Evolutionary conservation across 2,888 invertebrate genomes (phyloP), one percentile per base, ranked within the genome.

Genomic region (Herminia tarsipennalis): DNA sequence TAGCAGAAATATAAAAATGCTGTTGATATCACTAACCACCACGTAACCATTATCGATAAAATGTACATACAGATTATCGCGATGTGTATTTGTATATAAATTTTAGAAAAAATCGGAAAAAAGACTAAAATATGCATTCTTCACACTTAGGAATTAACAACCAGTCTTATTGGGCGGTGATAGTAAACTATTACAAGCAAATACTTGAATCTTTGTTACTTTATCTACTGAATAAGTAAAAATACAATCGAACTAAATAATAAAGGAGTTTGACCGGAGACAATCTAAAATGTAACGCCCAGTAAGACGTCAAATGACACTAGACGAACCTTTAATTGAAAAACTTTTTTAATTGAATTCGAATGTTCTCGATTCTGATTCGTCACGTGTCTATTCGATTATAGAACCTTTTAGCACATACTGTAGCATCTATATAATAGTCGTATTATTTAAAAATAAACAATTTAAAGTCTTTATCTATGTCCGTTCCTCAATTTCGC

Each of bases 401-500:
- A 35, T 25, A 73, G 66, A 65, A 66, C 66, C 69, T 76, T 65
- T 68, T 74, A 78, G 78, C 76, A 77, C 78, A 61, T 76, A 77
- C 66, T 70, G 71, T 78, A 78, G 78, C 56, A 68, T 73, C 73
- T 76, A 65, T 69, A 58, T 78, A 66, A 78, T 86, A 86, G 81
- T 72, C 68, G 66, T 80, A 81, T 83, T 78, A 76, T 83, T 83
- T 85, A 81, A 77, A 71, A 77, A 74, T 66, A 75, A 73, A 74
- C 72, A 74, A 73, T 78, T 76, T 83, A 80, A 83, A 81, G 61
- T 85, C 87, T 88, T 81, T 76, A 70, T 86, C 88, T 88, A 85
- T 88, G 84, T 90, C 90, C 89, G 85, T 90, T 88, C 88, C 87
- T 90, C 87, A 70, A 88, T 89, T 91, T 91, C 89, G 70, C 81